These are phyloP conservation scores for Drosophila cognata DNA, from an alignment of 2,888 invertebrate species.

Conservation along the genomic window DNA sequence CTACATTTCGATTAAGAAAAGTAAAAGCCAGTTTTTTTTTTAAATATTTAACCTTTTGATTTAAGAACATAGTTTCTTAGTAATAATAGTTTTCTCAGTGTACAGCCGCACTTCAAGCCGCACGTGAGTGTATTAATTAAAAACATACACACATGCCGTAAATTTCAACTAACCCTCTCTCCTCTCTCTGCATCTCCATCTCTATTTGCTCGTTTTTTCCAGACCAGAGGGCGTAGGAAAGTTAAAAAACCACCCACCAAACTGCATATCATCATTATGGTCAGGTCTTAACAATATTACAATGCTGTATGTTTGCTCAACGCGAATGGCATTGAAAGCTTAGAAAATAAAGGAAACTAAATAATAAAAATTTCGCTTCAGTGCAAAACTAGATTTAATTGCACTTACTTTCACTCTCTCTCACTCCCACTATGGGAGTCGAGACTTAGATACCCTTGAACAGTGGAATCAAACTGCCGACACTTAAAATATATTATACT, in stretches of 20 bases:
- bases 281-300: slow-evolving; percentile 40
- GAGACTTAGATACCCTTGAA: background rate
- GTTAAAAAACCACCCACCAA: slow-evolving; percentile 12
- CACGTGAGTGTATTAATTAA: slow-evolving; percentile 55
- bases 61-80: background rate
- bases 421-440: background rate
- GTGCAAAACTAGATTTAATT: slow-evolving; percentile 34
- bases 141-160: slow-evolving; percentile 66
- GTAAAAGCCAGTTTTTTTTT: background rate
- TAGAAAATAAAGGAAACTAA: slow-evolving; percentile 21
- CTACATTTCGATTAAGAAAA: background rate
- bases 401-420: slow-evolving; percentile 1
- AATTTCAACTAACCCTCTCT: background rate
- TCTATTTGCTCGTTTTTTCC: background rate
- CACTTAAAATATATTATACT: background rate
- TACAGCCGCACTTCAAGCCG: slow-evolving; percentile 23
- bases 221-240: slow-evolving; percentile 34
- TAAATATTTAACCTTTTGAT: background rate
- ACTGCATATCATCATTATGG: slow-evolving; percentile 49
- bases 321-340: background rate
- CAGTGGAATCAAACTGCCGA: background rate
- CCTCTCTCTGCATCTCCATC: background rate
- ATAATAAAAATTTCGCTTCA: background rate
- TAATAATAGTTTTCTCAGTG: background rate
- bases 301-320: slow-evolving; percentile 43